Base-by-base conservation (phyloP, 2,797 vertebrate genomes). In the Mionectes olivaceus region DNA sequence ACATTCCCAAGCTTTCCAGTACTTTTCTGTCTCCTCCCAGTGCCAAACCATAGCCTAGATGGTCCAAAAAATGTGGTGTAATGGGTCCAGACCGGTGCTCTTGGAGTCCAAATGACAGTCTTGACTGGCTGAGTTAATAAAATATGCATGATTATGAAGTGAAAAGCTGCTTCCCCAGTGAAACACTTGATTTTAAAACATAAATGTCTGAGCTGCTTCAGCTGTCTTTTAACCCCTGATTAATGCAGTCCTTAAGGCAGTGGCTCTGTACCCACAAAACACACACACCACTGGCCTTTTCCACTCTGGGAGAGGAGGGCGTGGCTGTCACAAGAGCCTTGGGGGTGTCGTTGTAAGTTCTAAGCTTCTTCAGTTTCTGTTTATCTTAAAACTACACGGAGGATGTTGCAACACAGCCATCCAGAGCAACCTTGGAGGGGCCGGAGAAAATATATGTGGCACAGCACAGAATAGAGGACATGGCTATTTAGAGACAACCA, bases 121-220 rank as follows among this genome's bases (percentile, higher is more conserved):
- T 57, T 70, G 90, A 70, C 75, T 89, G 75, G 43, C 70, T 44
- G n/a, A 46, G 56, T 84, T 94, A 87, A 83, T 94, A 57, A 85
- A 95, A 89, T 67, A 74, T 77, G 60, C 28, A 71, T 78, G 75
- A 83, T 75, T 60, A 23, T 74, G 75, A 74, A 87, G 56, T 57
- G 52, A 68, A 87, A 89, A 80, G 55, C 59, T 61, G 67, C 87
- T 68, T 83, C 30, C 52, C 41, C 44, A 56, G 39, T 60, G 60
- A 85, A 90, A 41, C 52, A 5, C 13, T 59, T 44, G 55, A 39
- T 85, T 70, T 28, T 52, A 24, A 84, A 88, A 33, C 49, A 41
- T 10, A 23, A 47, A 32, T 44, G 28, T 70, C 56, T 77, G 64
- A 85, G 52, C 52, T 27, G 5, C 14, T 85, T 87, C 47, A 79